Conservation (phyloP, 2,888 invertebrate genomes). For the Lepidocyrtoides sp. region DNA sequence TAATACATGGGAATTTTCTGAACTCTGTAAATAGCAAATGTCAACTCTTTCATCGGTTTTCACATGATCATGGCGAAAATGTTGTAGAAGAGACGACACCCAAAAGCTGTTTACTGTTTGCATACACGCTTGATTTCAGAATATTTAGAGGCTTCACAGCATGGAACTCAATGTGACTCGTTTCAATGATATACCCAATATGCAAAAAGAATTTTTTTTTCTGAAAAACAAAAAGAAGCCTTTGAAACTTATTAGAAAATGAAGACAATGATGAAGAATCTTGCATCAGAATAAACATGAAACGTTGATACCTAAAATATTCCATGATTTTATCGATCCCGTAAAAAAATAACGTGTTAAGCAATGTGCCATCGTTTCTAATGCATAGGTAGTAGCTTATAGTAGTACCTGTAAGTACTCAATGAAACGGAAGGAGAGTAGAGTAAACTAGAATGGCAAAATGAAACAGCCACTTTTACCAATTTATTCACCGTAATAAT, state of each 20-base stretch:
- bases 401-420: too few species aligned
- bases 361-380: neutral
- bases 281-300: neutral
- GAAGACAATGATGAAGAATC: neutral
- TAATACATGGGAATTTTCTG: neutral
- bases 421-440: too few species aligned
- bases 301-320: neutral
- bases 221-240: too few species aligned
- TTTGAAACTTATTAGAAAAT: neutral
- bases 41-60: slow-evolving; percentile 2
- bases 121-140: too few species aligned
- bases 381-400: too few species aligned
- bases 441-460: too few species aligned
- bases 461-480: too few species aligned
- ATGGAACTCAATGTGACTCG: too few species aligned
- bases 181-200: too few species aligned
- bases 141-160: too few species aligned
- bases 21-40: neutral
- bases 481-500: too few species aligned
- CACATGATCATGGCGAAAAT: neutral
- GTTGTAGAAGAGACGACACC: neutral
- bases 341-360: neutral
- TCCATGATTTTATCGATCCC: neutral
- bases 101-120: neutral
- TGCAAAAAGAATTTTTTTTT: too few species aligned